Evolutionary conservation across 2,113 vertebrate genomes (phyloP).

Genomic region (Pagrus major): DNA sequence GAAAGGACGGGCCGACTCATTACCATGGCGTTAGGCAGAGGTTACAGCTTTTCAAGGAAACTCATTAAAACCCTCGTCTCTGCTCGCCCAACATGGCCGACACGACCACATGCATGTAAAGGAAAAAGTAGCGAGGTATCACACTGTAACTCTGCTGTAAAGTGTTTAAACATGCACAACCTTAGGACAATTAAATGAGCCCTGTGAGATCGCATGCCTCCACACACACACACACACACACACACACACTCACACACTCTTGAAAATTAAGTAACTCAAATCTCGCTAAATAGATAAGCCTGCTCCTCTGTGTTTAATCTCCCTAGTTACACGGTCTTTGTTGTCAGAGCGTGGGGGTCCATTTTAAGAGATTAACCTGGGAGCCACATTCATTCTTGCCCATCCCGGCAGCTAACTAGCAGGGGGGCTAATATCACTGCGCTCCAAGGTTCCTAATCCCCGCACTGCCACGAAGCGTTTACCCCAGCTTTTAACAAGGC

Average conservation of each 20-base stretch:
- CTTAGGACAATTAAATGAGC: constrained; percentile 10
- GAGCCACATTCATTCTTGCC: constrained; percentile 52
- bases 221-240: neutral
- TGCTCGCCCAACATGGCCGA: neutral
- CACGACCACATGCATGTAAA: neutral
- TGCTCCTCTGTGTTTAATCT: constrained; percentile 75
- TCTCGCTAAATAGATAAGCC: constrained; percentile 77
- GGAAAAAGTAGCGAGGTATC: neutral
- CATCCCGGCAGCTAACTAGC: constrained; percentile 66
- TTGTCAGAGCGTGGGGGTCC: constrained; percentile 68
- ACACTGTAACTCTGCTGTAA: accelerated
- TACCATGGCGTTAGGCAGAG: constrained; percentile 65
- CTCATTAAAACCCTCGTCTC: constrained; percentile 72
- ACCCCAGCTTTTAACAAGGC: constrained; percentile 66
- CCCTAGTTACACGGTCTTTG: constrained; percentile 78
- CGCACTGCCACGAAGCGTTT: constrained; percentile 53
- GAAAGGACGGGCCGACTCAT: constrained; percentile 59
- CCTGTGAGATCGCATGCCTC: too few species aligned
- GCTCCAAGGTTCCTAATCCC: constrained; percentile 65
- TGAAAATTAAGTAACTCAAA: constrained; percentile 69
- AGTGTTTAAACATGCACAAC: neutral
- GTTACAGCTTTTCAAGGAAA: constrained; percentile 76
- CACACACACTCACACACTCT: constrained; percentile 22
- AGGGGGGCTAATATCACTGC: constrained; percentile 60
- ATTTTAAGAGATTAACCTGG: constrained; percentile 81